Conservation (phyloP, 2,113 vertebrate genomes). For the Mesoclemmys tuberculata region DNA sequence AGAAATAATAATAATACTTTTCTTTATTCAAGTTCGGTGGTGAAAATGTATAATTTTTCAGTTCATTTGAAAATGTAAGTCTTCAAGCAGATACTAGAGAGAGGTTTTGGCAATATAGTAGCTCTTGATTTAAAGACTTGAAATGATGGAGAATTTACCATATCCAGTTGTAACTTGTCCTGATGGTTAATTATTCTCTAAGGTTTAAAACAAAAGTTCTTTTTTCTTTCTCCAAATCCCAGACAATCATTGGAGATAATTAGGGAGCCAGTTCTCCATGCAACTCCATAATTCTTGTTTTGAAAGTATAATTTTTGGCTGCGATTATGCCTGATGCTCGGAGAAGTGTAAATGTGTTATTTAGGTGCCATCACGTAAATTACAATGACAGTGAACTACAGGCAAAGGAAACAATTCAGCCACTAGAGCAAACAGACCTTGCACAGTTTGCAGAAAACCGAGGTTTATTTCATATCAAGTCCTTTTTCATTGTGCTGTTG, state of each 20-base stretch:
- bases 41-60: background rate
- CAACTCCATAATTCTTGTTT: background rate
- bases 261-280: background rate
- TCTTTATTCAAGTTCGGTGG: background rate
- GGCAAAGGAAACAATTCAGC: fast-evolving
- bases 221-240: background rate
- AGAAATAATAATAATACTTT: background rate
- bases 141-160: background rate
- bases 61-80: background rate
- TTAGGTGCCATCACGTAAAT: background rate
- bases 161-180: background rate
- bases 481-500: background rate
- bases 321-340: background rate
- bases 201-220: background rate
- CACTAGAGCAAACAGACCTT: background rate
- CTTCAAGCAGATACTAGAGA: background rate
- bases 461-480: background rate
- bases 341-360: fast-evolving
- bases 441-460: background rate
- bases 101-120: background rate
- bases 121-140: conserved; percentile 38
- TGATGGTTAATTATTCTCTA: background rate
- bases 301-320: background rate
- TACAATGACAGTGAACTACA: background rate
- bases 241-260: background rate